Evolutionary conservation across 2,888 invertebrate genomes (phyloP).

Genomic region (Andrena hattorfiana): DNA sequence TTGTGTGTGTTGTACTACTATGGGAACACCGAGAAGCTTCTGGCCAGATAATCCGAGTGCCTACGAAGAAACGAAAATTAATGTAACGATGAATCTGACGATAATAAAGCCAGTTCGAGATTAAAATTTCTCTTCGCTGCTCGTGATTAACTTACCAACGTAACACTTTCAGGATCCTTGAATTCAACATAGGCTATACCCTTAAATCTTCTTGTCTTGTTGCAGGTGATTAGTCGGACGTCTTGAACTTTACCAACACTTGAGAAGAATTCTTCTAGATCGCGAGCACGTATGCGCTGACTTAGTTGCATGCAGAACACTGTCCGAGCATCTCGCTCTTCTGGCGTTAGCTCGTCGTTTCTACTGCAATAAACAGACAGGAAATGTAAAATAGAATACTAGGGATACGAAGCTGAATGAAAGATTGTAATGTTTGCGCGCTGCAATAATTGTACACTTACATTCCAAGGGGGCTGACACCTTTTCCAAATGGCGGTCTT

Average conservation of each 20-base stretch:
- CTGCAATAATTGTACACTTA: slow-evolving; percentile 76
- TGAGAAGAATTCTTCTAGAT: slow-evolving; percentile 99
- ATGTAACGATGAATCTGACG: not conserved
- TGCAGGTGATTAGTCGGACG: slow-evolving; percentile 99
- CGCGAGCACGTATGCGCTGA: slow-evolving; percentile 96
- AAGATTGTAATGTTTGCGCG: not conserved
- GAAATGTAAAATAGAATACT: not conserved
- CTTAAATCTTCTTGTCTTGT: slow-evolving; percentile 99
- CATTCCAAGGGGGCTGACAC: slow-evolving; percentile 84
- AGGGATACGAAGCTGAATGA: not conserved
- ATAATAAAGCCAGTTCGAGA: not conserved
- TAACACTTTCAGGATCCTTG: slow-evolving; percentile 98
- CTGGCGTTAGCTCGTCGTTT: slow-evolving; percentile 92
- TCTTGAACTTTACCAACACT: slow-evolving; percentile 99
- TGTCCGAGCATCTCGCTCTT: slow-evolving; percentile 99
- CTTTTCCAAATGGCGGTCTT: slow-evolving; percentile 84
- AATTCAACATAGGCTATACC: slow-evolving; percentile 99
- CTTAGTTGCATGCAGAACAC: slow-evolving; percentile 99
- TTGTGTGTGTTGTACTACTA: slow-evolving; percentile 99
- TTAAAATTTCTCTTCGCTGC: not conserved
- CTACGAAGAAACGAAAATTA: slow-evolving; percentile 83
- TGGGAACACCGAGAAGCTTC: slow-evolving; percentile 97
- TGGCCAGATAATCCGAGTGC: slow-evolving; percentile 98
- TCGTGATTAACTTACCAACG: slow-evolving; percentile 89
- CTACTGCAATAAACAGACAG: slow-evolving; percentile 65